Evolutionary conservation across 2,888 invertebrate species (phyloP), one percentile per base, ranked within the genome.

Genomic region (Drosophila prostipennis): DNA sequence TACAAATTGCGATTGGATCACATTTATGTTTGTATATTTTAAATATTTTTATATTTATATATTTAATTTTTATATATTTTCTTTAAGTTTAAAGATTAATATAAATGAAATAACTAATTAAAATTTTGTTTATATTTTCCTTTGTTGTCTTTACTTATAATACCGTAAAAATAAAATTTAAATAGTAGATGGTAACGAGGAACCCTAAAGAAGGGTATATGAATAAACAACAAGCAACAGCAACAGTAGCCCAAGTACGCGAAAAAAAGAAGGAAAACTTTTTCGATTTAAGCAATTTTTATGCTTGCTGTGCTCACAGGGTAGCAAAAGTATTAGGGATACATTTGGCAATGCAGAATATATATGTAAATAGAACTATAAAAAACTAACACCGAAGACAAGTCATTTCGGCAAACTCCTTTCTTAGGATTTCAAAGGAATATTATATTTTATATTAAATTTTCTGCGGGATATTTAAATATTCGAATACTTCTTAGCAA

Each of bases 241-340:
- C 42, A 43, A 23, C 64, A 45, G 45, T 34, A 45, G 51, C 39
- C 32, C 23, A 65, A 40, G 36, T 34, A 43, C 39, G 49, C 55
- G 36, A 65, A 70, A 60, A 60, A 51, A 64, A 26, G 43, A 52
- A 48, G 42, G 32, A 46, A 61, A 74, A 74, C 68, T 74, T 74
- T 74, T 74, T 74, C 74, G 74, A 74, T 74, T 74, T 74, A 63
- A 74, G 69, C 60, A 49, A 59, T 72, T 72, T 63, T 72, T 55
- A 56, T 52, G 46, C 60, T 53, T 14, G 14, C 48, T 37, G 37
- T 32, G 8, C 34, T 40, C 10, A 14, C 36, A 11, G 61, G 61
- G 43, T 51, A 55, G 23, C 43, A 11, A 13, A 23, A 8, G 19
- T 13, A 14, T 6, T 7, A 26, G 23, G 36, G 32, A 8, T 23